phyloP scores from a whole-genome alignment of 2,888 invertebrate species.

The Sinodicranocentrus sp. region DNA sequence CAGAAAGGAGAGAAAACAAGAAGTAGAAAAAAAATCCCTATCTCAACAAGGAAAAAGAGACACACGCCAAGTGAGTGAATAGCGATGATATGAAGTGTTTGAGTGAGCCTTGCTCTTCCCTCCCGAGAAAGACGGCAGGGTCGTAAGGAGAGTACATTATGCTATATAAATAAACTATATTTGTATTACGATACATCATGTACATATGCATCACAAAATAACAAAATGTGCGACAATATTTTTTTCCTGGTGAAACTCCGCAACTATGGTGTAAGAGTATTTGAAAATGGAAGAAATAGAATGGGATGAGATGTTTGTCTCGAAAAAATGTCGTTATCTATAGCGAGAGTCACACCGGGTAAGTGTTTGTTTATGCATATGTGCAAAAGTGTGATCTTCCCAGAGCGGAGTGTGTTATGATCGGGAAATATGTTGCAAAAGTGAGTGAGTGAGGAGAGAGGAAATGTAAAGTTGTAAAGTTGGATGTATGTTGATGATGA shows the following conservation, averaged over 20 bases:
- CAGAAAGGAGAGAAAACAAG: neutral
- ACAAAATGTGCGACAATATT: slow-evolving; percentile 19
- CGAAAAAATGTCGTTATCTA: no score
- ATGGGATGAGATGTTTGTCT: neutral
- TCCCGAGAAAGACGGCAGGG: neutral
- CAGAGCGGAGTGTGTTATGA: slow-evolving; percentile 34
- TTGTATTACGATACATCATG: slow-evolving; percentile 17
- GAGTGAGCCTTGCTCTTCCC: neutral
- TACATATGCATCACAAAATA: slow-evolving; percentile 9
- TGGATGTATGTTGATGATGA: slow-evolving; percentile 31
- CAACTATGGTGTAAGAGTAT: neutral
- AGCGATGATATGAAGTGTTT: slow-evolving; percentile 40
- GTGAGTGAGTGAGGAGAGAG: slow-evolving; percentile 27
- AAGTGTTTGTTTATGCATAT: slow-evolving; percentile 22
- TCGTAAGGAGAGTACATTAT: slow-evolving; percentile 9
- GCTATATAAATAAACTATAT: slow-evolving; percentile 25
- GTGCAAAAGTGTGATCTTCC: slow-evolving; percentile 43
- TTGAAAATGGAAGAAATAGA: neutral
- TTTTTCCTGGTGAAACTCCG: no score
- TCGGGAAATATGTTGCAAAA: slow-evolving; percentile 33
- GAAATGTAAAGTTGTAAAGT: slow-evolving; percentile 55
- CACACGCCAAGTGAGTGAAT: slow-evolving; percentile 39
- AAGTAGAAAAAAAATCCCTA: neutral
- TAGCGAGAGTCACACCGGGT: neutral
- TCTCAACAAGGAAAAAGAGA: slow-evolving; percentile 24